These are phyloP conservation scores for Indicator maculatus DNA, from an alignment of 2,113 vertebrate genomes.

Conservation along the genomic window DNA sequence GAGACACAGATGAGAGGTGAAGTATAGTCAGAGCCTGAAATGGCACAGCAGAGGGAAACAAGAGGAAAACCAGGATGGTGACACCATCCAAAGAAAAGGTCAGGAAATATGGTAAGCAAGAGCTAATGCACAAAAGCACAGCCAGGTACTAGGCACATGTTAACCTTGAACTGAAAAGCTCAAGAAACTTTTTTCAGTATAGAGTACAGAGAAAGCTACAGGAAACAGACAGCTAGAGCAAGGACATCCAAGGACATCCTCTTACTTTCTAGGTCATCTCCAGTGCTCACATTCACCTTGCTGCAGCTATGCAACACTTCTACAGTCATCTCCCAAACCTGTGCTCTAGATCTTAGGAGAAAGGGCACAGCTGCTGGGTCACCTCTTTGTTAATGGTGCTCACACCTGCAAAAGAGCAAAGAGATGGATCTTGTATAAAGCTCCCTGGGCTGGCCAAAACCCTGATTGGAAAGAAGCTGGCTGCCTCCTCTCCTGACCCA, in stretches of 20 bases:
- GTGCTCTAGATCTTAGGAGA: not conserved
- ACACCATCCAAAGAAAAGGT: not conserved
- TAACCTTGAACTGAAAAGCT: not conserved
- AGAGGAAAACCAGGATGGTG: not conserved
- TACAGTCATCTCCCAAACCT: fast-evolving
- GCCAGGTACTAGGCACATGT: fast-evolving
- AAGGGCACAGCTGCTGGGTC: not conserved
- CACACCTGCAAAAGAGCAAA: not conserved
- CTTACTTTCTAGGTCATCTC: not conserved
- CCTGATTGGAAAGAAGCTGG: not conserved
- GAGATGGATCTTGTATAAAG: not conserved
- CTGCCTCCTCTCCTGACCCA: not conserved
- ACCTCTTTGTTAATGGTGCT: not conserved
- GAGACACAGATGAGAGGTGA: not conserved
- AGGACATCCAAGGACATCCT: not conserved
- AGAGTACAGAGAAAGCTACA: not conserved
- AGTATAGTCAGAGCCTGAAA: not conserved
- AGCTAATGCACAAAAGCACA: not conserved
- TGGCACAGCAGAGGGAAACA: fast-evolving
- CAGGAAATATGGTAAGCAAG: not conserved
- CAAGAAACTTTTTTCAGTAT: not conserved
- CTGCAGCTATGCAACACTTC: not conserved
- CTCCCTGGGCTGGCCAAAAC: not conserved
- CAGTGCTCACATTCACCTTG: not conserved
- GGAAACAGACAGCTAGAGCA: not conserved